phyloP scores from a whole-genome alignment of 1,140 invertebrate species.

The Drosophila erecta region DNA sequence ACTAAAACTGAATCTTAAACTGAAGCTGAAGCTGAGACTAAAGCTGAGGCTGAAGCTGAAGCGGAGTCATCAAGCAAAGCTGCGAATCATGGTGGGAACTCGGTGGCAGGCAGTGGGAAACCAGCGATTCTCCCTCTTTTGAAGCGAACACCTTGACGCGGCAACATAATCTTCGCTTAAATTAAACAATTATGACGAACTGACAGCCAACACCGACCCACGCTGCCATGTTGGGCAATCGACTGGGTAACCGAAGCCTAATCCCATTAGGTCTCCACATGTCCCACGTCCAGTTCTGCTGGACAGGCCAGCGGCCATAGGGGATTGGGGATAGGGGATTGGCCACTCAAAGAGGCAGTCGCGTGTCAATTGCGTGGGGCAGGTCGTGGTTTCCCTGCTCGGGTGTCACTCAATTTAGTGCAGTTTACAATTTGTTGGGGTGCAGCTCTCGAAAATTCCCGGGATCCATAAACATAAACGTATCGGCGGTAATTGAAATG shows the following conservation, averaged over 20 bases:
- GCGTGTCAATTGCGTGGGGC: conserved; percentile 62
- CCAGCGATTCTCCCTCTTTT: conserved; percentile 15
- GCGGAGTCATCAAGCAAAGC: too few relatives aligned
- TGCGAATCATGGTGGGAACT: conserved; percentile 65
- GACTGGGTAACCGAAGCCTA: conserved; percentile 65
- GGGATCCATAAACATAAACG: conserved; percentile 20
- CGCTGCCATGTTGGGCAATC: conserved; percentile 26
- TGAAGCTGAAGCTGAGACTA: neutral
- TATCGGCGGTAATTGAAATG: conserved; percentile 36
- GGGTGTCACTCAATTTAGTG: conserved; percentile 59
- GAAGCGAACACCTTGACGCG: conserved; percentile 34
- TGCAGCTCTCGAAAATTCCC: conserved; percentile 31
- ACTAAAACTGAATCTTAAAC: conserved; percentile 4
- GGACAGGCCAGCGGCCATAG: conserved; percentile 8
- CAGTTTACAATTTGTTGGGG: conserved; percentile 34
- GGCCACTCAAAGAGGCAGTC: conserved; percentile 16
- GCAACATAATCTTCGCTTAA: conserved; percentile 61
- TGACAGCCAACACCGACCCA: conserved; percentile 8
- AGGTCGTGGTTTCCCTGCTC: conserved; percentile 38
- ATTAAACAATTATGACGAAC: conserved; percentile 79
- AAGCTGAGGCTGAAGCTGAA: neutral
- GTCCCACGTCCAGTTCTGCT: conserved; percentile 9
- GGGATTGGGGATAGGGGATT: neutral
- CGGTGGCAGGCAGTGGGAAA: conserved; percentile 61
- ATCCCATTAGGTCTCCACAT: conserved; percentile 63